Conservation (phyloP, 2,888 invertebrate species). For the Tetranychus truncatus region DNA sequence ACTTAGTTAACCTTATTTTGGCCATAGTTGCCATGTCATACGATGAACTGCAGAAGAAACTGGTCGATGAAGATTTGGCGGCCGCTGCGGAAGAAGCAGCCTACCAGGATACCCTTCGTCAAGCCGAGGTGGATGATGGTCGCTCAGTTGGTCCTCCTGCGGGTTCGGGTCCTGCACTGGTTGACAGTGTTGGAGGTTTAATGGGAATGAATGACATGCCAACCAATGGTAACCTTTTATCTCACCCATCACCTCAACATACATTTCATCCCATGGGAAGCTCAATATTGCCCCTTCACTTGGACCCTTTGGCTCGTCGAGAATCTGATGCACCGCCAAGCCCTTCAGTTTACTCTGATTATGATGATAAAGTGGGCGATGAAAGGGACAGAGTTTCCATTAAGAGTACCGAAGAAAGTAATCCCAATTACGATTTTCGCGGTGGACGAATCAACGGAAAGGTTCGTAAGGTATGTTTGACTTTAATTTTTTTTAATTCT, state of each 20-base stretch:
- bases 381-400: not conserved
- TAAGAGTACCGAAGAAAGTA: not conserved
- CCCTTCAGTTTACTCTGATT: not conserved
- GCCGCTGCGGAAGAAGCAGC: conserved; percentile 77
- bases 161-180: conserved; percentile 26
- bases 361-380: not conserved
- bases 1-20: conserved; percentile 94
- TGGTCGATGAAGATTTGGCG: conserved; percentile 67
- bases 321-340: not conserved
- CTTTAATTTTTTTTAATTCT: not conserved
- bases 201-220: not conserved
- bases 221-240: not conserved
- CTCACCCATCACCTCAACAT: not conserved
- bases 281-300: not conserved
- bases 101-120: conserved; percentile 20
- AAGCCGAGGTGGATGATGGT: conserved; percentile 23
- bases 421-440: not conserved
- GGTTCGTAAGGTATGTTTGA: not conserved
- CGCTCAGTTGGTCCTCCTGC: conserved; percentile 35
- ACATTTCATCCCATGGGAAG: not conserved
- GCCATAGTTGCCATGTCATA: conserved; percentile 99
- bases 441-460: not conserved
- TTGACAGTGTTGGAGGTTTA: not conserved
- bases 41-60: conserved; percentile 93
- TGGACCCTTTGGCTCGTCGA: not conserved